Evolutionary conservation across 2,888 invertebrate species (phyloP).

Genomic region (Agrotis segetum): DNA sequence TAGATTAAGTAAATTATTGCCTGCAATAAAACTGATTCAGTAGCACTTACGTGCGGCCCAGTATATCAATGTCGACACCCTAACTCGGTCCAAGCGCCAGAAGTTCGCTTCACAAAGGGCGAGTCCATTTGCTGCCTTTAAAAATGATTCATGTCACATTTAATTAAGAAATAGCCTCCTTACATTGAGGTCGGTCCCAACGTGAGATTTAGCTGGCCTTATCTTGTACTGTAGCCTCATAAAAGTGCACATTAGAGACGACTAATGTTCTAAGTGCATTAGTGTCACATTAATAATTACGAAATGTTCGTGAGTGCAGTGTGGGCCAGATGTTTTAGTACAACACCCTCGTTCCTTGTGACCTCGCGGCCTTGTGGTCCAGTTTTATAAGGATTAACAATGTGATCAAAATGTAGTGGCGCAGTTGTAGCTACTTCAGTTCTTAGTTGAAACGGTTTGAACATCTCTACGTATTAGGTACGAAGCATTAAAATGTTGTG

Average conservation of each 20-base stretch:
- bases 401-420: constrained; percentile 30
- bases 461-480: not conserved
- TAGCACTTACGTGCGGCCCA: constrained; percentile 51
- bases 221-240: constrained; percentile 80
- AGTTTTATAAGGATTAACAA: constrained; percentile 49
- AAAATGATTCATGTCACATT: constrained; percentile 68
- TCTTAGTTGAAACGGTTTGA: constrained; percentile 8
- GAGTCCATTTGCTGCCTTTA: constrained; percentile 55
- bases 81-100: constrained; percentile 27
- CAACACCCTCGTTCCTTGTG: constrained; percentile 50
- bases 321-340: constrained; percentile 69
- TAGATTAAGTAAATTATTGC: constrained; percentile 65
- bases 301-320: constrained; percentile 75
- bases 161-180: constrained; percentile 72
- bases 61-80: constrained; percentile 64
- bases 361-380: constrained; percentile 50
- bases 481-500: not conserved
- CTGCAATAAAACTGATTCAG: constrained; percentile 66
- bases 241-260: constrained; percentile 85
- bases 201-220: constrained; percentile 75
- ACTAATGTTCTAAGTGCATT: constrained; percentile 86
- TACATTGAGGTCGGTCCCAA: constrained; percentile 67
- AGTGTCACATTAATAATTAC: constrained; percentile 86
- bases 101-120: constrained; percentile 52
- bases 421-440: constrained; percentile 2